Percentiles rank a stretch among this genome's conserved stretches.
phyloP scores from a whole-genome alignment of 2,888 invertebrate genomes.

The Ypsolopha sequella region DNA sequence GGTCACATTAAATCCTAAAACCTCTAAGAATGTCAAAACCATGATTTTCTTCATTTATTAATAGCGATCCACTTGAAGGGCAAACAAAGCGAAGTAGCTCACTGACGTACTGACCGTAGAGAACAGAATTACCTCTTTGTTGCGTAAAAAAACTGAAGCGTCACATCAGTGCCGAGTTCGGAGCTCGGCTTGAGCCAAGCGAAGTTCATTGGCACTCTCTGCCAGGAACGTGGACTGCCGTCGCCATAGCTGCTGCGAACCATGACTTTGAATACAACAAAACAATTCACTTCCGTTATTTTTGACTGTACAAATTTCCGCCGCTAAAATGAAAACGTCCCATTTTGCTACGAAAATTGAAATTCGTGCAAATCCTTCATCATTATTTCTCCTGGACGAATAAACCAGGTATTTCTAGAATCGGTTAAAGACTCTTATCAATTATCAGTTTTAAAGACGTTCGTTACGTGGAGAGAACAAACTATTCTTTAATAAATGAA shows the following conservation, averaged over 20 bases:
- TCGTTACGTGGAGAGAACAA: too few relatives aligned
- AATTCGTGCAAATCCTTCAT: too few relatives aligned
- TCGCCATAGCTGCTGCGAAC: constrained; percentile 37
- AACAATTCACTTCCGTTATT: constrained; percentile 8
- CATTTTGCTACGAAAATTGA: too few relatives aligned
- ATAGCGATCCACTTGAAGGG: constrained; percentile 6
- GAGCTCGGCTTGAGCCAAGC: constrained; percentile 20
- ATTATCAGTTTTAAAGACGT: too few relatives aligned
- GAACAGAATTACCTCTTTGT: constrained; percentile 9
- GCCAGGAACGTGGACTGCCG: constrained; percentile 19
- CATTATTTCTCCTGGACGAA: too few relatives aligned
- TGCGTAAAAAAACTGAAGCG: constrained; percentile 33
- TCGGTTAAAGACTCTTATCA: too few relatives aligned
- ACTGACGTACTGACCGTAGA: not conserved
- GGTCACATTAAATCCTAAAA: too few relatives aligned
- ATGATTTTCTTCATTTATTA: constrained; percentile 6
- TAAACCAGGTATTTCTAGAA: too few relatives aligned
- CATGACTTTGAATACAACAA: constrained; percentile 36
- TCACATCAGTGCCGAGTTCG: constrained; percentile 25
- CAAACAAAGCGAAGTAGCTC: constrained; percentile 1
- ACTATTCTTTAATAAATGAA: too few relatives aligned
- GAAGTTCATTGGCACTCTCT: constrained; percentile 59
- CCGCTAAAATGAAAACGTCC: too few relatives aligned
- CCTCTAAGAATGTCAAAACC: not conserved
- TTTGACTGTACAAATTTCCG: not conserved